These are phyloP conservation scores for Zaprionus capensis DNA, from an alignment of 1,140 invertebrate species.

Conservation along the genomic window DNA sequence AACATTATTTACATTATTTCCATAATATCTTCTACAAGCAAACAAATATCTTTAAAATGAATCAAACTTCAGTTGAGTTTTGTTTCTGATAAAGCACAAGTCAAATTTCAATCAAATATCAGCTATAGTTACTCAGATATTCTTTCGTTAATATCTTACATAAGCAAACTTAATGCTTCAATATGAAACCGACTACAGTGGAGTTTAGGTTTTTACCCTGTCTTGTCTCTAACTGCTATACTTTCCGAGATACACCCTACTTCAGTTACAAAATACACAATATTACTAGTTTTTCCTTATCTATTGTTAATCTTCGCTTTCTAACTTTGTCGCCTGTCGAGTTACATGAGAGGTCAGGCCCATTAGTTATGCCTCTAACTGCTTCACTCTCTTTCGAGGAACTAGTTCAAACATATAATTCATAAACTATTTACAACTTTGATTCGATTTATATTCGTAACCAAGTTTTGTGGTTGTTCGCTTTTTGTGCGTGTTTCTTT, in stretches of 20 bases:
- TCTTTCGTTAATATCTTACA: background rate
- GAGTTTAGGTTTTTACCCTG: background rate
- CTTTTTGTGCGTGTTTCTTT: constrained; percentile 31
- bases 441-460: constrained; percentile 51
- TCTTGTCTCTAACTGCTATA: background rate
- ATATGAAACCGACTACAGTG: background rate
- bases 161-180: background rate
- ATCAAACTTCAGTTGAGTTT: background rate
- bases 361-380: constrained; percentile 22
- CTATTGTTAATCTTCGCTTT: constrained; percentile 56
- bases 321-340: background rate
- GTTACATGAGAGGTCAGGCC: background rate
- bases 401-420: constrained; percentile 71
- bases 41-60: background rate
- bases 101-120: background rate
- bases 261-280: background rate
- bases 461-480: constrained; percentile 36
- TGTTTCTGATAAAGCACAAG: background rate
- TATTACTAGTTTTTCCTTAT: background rate
- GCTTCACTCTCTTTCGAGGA: constrained; percentile 36
- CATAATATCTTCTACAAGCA: background rate
- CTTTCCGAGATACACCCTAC: background rate
- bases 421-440: constrained; percentile 68
- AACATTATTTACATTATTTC: too few relatives aligned
- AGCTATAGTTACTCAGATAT: background rate